phyloP scores from a whole-genome alignment of 2,888 invertebrate species.

The Uloborus plumipes region DNA sequence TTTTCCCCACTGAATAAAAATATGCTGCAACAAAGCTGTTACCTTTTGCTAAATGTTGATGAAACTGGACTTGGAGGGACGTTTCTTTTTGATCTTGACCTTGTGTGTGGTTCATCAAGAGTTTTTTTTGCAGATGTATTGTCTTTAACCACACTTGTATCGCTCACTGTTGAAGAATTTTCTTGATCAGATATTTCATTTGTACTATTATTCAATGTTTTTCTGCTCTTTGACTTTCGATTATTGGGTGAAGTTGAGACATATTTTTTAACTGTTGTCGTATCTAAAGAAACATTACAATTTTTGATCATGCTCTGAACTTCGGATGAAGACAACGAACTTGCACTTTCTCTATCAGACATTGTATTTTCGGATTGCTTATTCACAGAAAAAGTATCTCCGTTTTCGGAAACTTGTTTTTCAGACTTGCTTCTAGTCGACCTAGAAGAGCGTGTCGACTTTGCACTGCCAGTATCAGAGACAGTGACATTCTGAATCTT shows the following conservation, averaged over 20 bases:
- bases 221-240: neutral
- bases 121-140: neutral
- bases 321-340: neutral
- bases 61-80: too few species aligned
- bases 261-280: conserved; percentile 14
- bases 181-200: neutral
- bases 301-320: conserved; percentile 14
- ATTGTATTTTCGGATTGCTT: neutral
- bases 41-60: too few species aligned
- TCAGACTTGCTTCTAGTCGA: neutral
- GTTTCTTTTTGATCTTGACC: too few species aligned
- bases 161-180: neutral
- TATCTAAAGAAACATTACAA: conserved; percentile 31
- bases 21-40: too few species aligned
- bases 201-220: neutral
- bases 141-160: neutral
- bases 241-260: conserved; percentile 5
- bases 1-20: too few species aligned
- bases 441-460: neutral
- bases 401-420: neutral
- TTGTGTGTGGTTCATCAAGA: too few species aligned
- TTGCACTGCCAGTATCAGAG: too few species aligned
- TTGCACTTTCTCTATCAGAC: neutral
- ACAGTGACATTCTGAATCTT: neutral
- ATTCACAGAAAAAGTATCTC: neutral